Evolutionary conservation across 2,888 invertebrate species (phyloP), one percentile per base, ranked within the genome.

Genomic region (Blomia tropicalis): DNA sequence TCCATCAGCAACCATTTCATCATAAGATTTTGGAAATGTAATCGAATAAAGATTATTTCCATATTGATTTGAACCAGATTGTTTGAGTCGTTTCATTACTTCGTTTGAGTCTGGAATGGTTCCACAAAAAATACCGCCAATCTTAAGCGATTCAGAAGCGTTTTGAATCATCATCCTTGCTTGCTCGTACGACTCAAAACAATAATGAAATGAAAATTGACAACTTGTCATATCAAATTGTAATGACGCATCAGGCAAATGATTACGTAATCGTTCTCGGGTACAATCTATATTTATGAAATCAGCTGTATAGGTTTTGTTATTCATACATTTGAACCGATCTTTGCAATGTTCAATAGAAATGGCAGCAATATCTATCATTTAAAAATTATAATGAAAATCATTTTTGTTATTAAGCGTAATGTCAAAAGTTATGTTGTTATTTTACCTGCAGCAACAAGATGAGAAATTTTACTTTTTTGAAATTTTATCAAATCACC

Each of bases 161-260:
- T 99, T 99, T 64, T 81, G 80, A 5, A 98, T 76, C 90, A 96
- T 91, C 72, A 84, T 83, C 71, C 88, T 83, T 0, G 92, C 92
- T 76, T 95, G 92, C 3, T 78, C 75, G 65, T 89, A 75, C 64
- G 86, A 85, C 75, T 92, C 91, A 75, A 93, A 95, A 71, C 87
- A 84, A 72, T 99, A 99, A 76, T 99, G 98, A 72, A 98, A 85
- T 25, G 93, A 89, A 80, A 99, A 99, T 75, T 99, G 98, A 73
- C 93, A 93, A 73, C 92, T 93, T 1, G 88, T 88, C 44, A 98
- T 71, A 74, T 98, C 88, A 70, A 96, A 81, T 69, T 81, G 80
- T 64, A 84, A 80, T 25, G 83, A 82, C 1, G 85, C 81, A 73
- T 91, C 84, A 70, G 79, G 78, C 72, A 84, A 89, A 69, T 83